Conservation (phyloP, 2,113 vertebrate genomes). For the Vanacampus margaritifer region DNA sequence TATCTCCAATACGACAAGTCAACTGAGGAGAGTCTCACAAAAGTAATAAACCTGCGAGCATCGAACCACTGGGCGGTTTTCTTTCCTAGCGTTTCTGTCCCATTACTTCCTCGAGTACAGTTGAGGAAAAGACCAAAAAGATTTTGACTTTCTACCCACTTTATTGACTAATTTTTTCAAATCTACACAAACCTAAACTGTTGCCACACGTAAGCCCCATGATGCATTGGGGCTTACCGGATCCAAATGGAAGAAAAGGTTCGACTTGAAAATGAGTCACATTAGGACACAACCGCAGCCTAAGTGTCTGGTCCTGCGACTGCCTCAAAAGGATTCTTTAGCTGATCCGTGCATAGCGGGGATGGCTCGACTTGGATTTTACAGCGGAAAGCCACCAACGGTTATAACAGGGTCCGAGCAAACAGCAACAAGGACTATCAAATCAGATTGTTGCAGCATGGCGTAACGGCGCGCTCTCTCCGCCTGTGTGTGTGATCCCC, state of each 20-base stretch:
- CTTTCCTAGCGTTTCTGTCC: too few species aligned
- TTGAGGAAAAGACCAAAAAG: too few species aligned
- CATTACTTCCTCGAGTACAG: too few species aligned
- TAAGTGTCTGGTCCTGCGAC: constrained; percentile 22
- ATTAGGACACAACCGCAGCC: not conserved
- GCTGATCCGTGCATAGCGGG: constrained; percentile 43
- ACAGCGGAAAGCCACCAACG: constrained; percentile 53
- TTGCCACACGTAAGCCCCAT: too few species aligned
- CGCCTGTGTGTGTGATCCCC: constrained; percentile 7
- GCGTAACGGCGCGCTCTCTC: constrained; percentile 37
- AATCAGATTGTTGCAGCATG: constrained; percentile 63
- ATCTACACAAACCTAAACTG: too few species aligned
- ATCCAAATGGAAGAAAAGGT: not conserved
- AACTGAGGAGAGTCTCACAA: too few species aligned
- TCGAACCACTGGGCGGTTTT: too few species aligned
- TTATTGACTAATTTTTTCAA: too few species aligned
- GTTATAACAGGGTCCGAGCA: constrained; percentile 60
- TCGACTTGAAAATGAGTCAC: not conserved
- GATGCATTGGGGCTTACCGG: too few species aligned
- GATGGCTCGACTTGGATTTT: constrained; percentile 46
- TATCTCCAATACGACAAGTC: too few species aligned
- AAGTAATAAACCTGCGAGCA: too few species aligned
- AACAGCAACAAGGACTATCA: constrained; percentile 64
- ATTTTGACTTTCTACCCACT: too few species aligned
- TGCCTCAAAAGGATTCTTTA: constrained; percentile 14